Evolutionary conservation across 1,140 invertebrate species (phyloP), one percentile per base, ranked within the genome.

Genomic region (Pentalonia nigronervosa): DNA sequence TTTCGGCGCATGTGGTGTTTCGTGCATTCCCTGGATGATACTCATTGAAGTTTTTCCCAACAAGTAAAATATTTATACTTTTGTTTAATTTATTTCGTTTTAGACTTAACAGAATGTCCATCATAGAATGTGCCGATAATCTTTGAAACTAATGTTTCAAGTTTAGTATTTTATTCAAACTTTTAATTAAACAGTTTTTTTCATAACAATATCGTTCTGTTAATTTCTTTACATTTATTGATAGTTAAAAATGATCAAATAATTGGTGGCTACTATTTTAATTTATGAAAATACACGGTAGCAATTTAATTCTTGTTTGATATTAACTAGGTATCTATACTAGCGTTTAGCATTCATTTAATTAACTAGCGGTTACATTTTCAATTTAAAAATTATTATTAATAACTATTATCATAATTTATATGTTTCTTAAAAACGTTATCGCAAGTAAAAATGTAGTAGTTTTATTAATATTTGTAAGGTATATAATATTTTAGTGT

Each of bases 21-120:
- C 81, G 4, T 41, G 91, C 20, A 93, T 94, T 25, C 94, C 94
- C 14, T 94, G 94, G 94, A 94, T 94, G 93, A 41, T 94, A 17
- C 93, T 94, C 23, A 93, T 93, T 60, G 94, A 94, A 94, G 60
- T 94, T 11, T 94, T 94, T 84, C 94, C 94, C 23, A 93, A 94
- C 48, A 81, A 94, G 94, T 94, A 93, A 93, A 81, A 47, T 76
- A 76, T 86, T 86, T 47, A 86, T 47, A 86, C 30, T 47, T 48
- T 7, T 86, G 11, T 45, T 84, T 21, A 7, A 81, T 34, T 14
- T 67, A 11, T 14, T 30, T 67, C 17, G 6, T 67, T n/a, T 17
- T 3, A 41, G 2, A 41, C 41, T 41, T 41, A 41, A 41, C 1
- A 41, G 41, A 41, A 41, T 4, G 23, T 1, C 25, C 7, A 25